Percentiles rank a stretch among this genome's conserved stretches.
These are phyloP conservation scores for Malthinus seriepunctatus DNA, from an alignment of 2,888 invertebrate species.

Conservation along the genomic window DNA sequence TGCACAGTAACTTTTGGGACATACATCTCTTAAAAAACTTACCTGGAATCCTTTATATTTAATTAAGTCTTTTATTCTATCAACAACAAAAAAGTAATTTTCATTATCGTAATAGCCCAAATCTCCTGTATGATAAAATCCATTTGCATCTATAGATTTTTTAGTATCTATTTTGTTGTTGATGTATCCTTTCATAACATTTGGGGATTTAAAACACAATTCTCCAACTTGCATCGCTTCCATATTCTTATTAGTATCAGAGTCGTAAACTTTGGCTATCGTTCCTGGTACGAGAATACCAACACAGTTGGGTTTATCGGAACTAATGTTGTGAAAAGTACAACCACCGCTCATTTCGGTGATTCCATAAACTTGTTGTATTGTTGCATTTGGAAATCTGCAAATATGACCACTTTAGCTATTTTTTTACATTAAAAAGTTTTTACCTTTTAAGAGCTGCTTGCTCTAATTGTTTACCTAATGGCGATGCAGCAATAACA, in stretches of 20 bases:
- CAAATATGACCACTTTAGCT: slow-evolving; percentile 32
- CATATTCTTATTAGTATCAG: slow-evolving; percentile 61
- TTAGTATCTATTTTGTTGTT: slow-evolving; percentile 66
- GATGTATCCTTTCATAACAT: slow-evolving; percentile 70
- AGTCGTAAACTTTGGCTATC: slow-evolving; percentile 61
- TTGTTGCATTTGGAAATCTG: neutral
- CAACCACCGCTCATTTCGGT: slow-evolving; percentile 3
- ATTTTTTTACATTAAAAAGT: neutral
- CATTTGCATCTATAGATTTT: slow-evolving; percentile 68
- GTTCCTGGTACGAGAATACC: slow-evolving; percentile 64
- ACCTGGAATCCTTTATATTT: slow-evolving; percentile 85
- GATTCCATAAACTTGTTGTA: slow-evolving; percentile 12
- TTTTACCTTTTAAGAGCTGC: neutral
- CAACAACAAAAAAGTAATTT: slow-evolving; percentile 76
- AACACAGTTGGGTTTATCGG: slow-evolving; percentile 47
- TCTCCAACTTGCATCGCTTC: slow-evolving; percentile 72
- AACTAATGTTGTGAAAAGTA: neutral
- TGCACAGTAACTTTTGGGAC: too few relatives aligned
- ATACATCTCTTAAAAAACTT: too few relatives aligned
- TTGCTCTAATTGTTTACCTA: slow-evolving; percentile 49
- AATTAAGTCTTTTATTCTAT: slow-evolving; percentile 83
- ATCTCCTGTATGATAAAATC: slow-evolving; percentile 78
- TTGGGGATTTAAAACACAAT: slow-evolving; percentile 74
- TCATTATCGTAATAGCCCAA: slow-evolving; percentile 77
- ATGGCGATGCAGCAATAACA: neutral